Evolutionary conservation across 2,113 vertebrate genomes (phyloP), one percentile per base, ranked within the genome.

Genomic region (Pachyramphus minor): DNA sequence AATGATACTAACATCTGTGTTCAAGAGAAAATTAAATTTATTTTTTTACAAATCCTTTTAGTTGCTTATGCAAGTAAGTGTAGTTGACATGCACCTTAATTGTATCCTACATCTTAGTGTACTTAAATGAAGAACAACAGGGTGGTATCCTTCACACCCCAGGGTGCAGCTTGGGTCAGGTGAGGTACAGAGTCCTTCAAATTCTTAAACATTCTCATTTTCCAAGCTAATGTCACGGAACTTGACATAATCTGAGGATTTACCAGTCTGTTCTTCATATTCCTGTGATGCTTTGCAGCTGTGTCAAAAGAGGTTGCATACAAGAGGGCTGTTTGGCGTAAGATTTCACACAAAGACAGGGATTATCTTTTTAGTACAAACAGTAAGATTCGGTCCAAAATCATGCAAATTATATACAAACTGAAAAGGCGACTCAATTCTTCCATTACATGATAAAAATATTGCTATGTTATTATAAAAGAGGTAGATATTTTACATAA

Each of bases 161-260:
- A 53, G 42, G 23, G 13, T 67, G 47, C 3, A 0, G 0, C n/a
- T 33, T 80, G 22, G 35, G 10, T 47, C 8, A 11, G 12, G 9
- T 66, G 39, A 80, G 45, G 5, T 58, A 49, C 23, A 0, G 0
- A 50, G 47, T 55, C 22, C 8, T 22, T 52, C 14, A 67, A 16
- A 59, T 23, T 33, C 11, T 81, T 71, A 42, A 87, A 53, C 9
- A 11, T 66, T 76, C 59, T 69, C 3, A 22, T 89, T 80, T 94
- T 79, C 44, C 37, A 89, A 45, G 55, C 9, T 85, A 25, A 14
- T 22, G 6, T 55, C 67, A 33, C 52, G 75, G 27, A 84, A 63
- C 28, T 56, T 52, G 39, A 35, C 11, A 67, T 67, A 85, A 37
- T 14, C 6, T 62, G 60, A 41, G 20, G 35, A 35, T 84, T 87